phyloP scores from a whole-genome alignment of 2,113 vertebrate species.

The Balaeniceps rex region DNA sequence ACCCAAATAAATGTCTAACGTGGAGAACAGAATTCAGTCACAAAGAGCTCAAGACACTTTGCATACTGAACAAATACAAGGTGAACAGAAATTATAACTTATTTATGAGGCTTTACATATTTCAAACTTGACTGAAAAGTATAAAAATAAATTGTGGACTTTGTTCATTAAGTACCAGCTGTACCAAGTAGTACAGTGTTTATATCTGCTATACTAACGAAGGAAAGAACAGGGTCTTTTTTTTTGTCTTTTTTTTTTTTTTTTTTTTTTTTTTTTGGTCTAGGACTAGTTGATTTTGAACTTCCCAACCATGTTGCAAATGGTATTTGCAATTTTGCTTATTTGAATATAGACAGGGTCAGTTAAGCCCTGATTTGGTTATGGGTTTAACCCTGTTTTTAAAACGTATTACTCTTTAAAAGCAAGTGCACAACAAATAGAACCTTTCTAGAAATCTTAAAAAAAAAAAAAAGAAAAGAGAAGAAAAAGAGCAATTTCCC shows the following conservation, averaged over 20 bases:
- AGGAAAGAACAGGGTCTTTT: slow-evolving; percentile 45
- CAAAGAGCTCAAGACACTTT: slow-evolving; percentile 67
- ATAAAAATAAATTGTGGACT: slow-evolving; percentile 81
- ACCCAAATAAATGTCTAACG: slow-evolving; percentile 1
- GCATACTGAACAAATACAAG: slow-evolving; percentile 71
- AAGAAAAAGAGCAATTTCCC: background rate
- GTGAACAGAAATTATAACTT: slow-evolving; percentile 74
- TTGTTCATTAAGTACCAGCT: slow-evolving; percentile 69
- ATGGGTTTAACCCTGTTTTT: slow-evolving; percentile 68
- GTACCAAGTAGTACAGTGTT: slow-evolving; percentile 32
- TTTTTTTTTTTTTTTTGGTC: background rate
- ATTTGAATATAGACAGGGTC: slow-evolving; percentile 55
- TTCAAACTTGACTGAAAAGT: slow-evolving; percentile 75
- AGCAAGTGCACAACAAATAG: slow-evolving; percentile 83
- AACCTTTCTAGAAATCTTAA: slow-evolving; percentile 77
- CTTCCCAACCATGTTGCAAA: slow-evolving; percentile 60
- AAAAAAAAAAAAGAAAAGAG: slow-evolving; percentile 25
- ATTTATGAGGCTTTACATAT: slow-evolving; percentile 74
- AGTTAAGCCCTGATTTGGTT: slow-evolving; percentile 65
- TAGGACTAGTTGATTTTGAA: slow-evolving; percentile 60
- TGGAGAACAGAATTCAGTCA: slow-evolving; percentile 65
- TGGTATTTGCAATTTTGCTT: background rate
- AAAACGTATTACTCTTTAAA: slow-evolving; percentile 64
- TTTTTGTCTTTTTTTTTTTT: background rate
- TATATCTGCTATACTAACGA: slow-evolving; percentile 57